Percentiles rank a stretch among this genome's conserved stretches.
These are phyloP conservation scores for Gallirallus australis DNA, from an alignment of 2,797 vertebrate species.

Conservation along the genomic window DNA sequence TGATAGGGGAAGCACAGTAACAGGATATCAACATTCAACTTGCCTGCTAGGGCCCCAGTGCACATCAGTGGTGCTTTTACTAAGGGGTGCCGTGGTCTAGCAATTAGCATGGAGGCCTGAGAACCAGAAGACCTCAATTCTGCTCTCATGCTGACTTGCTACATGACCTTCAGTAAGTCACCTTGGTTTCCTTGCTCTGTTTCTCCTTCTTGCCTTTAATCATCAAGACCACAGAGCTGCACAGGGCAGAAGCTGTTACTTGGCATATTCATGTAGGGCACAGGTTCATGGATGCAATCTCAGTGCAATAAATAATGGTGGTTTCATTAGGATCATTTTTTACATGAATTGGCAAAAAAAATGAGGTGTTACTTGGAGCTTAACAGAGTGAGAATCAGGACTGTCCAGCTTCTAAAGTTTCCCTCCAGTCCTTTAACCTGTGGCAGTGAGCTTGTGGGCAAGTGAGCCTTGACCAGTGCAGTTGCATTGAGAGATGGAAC, in stretches of 20 bases:
- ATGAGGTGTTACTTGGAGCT: neutral
- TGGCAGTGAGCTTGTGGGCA: neutral
- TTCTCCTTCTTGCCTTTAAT: neutral
- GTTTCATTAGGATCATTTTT: neutral
- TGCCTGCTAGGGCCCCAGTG: neutral
- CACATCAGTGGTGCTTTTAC: neutral
- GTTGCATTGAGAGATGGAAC: neutral
- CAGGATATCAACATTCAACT: rapidly evolving
- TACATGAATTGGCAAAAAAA: neutral
- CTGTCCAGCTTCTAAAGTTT: neutral
- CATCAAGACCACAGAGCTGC: neutral
- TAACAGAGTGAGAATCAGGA: neutral
- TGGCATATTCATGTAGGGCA: neutral
- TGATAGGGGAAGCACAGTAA: neutral
- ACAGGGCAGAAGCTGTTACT: neutral
- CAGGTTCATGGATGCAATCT: neutral
- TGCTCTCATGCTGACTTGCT: neutral
- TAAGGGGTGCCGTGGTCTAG: neutral
- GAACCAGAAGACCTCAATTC: neutral
- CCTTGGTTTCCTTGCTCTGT: neutral
- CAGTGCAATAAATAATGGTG: neutral
- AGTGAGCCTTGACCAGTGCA: rapidly evolving
- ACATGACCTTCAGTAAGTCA: neutral
- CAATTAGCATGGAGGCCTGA: neutral
- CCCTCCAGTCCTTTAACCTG: neutral